Evolutionary conservation across 2,113 vertebrate genomes (phyloP).

Genomic region (Synodontis membranacea): DNA sequence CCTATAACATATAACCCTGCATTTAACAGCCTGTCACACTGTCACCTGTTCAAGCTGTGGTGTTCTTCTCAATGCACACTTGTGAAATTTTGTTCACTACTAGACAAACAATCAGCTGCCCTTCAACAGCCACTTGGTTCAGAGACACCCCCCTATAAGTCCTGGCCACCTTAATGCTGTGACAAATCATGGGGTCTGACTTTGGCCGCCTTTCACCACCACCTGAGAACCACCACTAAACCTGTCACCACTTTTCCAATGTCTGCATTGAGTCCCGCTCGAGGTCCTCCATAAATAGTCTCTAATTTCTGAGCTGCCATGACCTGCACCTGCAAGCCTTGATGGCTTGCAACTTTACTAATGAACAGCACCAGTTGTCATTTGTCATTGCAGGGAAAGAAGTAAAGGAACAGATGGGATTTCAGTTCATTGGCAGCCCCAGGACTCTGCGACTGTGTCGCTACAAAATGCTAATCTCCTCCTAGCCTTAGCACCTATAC

Average conservation of each 20-base stretch:
- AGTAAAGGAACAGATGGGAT: slow-evolving; percentile 28
- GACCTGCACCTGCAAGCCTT: slow-evolving; percentile 9
- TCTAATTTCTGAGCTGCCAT: slow-evolving; percentile 3
- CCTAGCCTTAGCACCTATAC: neutral
- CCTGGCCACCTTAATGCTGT: slow-evolving; percentile 53
- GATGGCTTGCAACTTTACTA: neutral
- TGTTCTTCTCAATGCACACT: neutral
- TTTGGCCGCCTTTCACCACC: slow-evolving; percentile 56
- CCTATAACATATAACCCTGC: neutral
- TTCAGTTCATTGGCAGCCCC: neutral
- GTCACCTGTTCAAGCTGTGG: neutral
- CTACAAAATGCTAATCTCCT: slow-evolving; percentile 31
- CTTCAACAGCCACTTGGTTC: slow-evolving; percentile 69
- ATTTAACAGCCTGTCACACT: neutral
- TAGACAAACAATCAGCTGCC: slow-evolving; percentile 25
- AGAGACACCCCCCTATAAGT: slow-evolving; percentile 59
- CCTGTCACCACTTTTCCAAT: slow-evolving; percentile 63
- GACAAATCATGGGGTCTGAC: slow-evolving; percentile 65
- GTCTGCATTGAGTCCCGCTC: neutral
- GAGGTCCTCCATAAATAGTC: neutral
- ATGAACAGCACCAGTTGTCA: neutral
- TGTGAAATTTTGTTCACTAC: slow-evolving; percentile 17
- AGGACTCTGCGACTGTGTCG: neutral
- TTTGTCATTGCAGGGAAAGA: neutral
- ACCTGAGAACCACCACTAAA: slow-evolving; percentile 70